Conservation (phyloP, 2,797 vertebrate species). For the Typhlichthys eigenmanni region DNA sequence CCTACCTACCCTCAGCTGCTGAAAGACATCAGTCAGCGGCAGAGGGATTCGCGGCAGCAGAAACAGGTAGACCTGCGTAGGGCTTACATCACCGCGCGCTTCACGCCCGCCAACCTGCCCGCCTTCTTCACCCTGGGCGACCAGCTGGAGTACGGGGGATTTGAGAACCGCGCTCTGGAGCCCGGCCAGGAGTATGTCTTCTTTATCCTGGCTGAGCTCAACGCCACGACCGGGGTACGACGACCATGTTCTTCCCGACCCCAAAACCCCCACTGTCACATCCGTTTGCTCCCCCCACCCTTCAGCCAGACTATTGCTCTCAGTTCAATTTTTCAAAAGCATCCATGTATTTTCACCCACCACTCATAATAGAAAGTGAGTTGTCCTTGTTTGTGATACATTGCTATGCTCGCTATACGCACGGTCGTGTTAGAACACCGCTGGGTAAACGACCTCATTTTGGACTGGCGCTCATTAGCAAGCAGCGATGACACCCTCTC, state of each 20-base stretch:
- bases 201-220: constrained; percentile 93
- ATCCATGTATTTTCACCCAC: constrained; percentile 39
- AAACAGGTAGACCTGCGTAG: constrained; percentile 88
- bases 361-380: constrained; percentile 56
- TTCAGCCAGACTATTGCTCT: constrained; percentile 13
- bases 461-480: constrained; percentile 23
- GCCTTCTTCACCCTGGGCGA: constrained; percentile 90
- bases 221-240: constrained; percentile 87
- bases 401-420: constrained; percentile 35
- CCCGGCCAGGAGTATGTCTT: constrained; percentile 91
- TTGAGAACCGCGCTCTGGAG: constrained; percentile 92
- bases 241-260: constrained; percentile 4
- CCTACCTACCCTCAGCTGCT: constrained; percentile 77
- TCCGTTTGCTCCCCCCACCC: constrained; percentile 20
- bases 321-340: constrained; percentile 45
- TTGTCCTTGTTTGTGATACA: constrained; percentile 33
- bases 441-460: constrained; percentile 49
- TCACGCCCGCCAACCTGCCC: constrained; percentile 85
- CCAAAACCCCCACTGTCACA: constrained; percentile 15
- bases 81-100: constrained; percentile 93
- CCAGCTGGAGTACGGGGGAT: constrained; percentile 92
- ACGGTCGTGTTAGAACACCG: constrained; percentile 37
- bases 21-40: constrained; percentile 86
- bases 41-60: constrained; percentile 86
- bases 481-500: neutral